Evolutionary conservation across 2,888 invertebrate genomes (phyloP).

Genomic region (Apamea anceps): DNA sequence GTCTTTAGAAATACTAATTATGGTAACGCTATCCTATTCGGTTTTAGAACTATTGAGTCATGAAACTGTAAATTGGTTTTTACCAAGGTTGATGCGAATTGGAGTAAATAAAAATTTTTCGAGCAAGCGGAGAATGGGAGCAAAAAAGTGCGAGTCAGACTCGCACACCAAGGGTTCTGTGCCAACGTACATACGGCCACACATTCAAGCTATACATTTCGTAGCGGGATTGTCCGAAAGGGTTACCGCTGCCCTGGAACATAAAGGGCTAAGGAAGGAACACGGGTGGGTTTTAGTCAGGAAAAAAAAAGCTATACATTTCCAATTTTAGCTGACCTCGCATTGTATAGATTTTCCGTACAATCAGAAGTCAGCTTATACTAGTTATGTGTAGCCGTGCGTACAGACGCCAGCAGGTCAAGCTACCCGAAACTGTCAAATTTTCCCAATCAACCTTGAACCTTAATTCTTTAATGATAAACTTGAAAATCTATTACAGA

Average conservation of each 20-base stretch:
- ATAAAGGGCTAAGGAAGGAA: no score
- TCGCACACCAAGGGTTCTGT: background rate
- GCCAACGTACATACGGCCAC: background rate
- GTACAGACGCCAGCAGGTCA: no score
- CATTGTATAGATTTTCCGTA: background rate
- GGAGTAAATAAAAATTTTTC: constrained; percentile 21
- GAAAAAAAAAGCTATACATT: background rate
- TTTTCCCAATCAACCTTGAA: no score
- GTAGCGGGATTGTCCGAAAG: no score
- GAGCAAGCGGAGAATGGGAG: constrained; percentile 2
- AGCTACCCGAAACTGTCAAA: no score
- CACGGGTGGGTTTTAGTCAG: no score
- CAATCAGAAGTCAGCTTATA: background rate
- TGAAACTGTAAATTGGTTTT: constrained; percentile 36
- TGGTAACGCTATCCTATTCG: constrained; percentile 32
- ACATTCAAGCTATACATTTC: background rate
- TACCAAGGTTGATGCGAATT: constrained; percentile 37
- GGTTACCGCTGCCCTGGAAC: no score
- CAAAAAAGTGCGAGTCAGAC: constrained; percentile 19
- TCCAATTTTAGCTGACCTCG: background rate
- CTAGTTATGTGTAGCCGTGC: background rate
- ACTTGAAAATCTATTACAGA: no score
- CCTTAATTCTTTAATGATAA: no score
- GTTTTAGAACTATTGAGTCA: constrained; percentile 46
- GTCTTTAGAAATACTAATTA: constrained; percentile 58